Evolutionary conservation across 2,797 vertebrate species (phyloP), one percentile per base, ranked within the genome.

Genomic region (Octomys mimax): DNA sequence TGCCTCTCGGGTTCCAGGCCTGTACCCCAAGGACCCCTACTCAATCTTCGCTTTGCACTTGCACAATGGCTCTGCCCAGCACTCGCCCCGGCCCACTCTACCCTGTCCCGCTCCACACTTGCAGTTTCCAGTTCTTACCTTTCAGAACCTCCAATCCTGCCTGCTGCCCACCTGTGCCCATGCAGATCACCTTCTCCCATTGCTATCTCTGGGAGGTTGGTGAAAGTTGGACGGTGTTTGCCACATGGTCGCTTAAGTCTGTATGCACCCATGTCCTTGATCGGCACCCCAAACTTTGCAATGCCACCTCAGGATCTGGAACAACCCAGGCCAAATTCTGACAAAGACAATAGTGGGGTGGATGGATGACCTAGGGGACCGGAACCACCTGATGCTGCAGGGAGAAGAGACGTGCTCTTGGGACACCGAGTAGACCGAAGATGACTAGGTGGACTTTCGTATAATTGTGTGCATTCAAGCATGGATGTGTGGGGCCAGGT

Each of bases 11-110:
- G 2, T 14, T 33, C 2, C 0, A 0, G 59, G 13, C 21, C 13
- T 0, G 21, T 42, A 46, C 4, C 39, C 12, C 6, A 3, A 13
- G 0, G 18, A 33, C 5, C 4, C 18, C 57, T 1, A 21, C 39
- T 6, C 0, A 22, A 16, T 42, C 36, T 10, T 33, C 4, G 11
- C 33, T 12, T 68, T 64, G 81, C 57, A 26, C 68, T 68, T 75
- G 42, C 33, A 5, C 66, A 7, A 16, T 2, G 22, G 14, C 3
- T 71, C 6, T 2, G 31, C 79, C 16, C 5, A 1, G 24, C 3
- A 2, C 28, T 2, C 0, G 1, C 64, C 22, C 4, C 7, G 24
- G 9, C n/a, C 14, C 24, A 6, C 2, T 24, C 2, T 24, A 31
- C 62, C 10, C 49, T 9, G 6, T 39, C 62, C 22, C 18, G 16